Percentiles rank a stretch among this genome's conserved stretches.
These are phyloP conservation scores for Nothobranchius furzeri DNA, from an alignment of 2,113 vertebrate species.

Conservation along the genomic window DNA sequence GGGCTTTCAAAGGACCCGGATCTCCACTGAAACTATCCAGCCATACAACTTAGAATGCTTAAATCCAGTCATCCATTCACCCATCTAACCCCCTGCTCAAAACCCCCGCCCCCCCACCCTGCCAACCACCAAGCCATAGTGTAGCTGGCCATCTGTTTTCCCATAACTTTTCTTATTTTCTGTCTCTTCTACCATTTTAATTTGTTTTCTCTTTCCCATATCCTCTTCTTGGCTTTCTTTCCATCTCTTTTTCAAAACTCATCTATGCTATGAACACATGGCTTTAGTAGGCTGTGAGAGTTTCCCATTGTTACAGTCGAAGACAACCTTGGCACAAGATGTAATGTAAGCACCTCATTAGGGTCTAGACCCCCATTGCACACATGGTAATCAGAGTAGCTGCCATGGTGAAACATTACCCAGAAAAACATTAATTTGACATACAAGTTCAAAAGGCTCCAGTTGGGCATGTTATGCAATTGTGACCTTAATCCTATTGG, in stretches of 20 bases:
- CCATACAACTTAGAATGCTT: conserved; percentile 15
- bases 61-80: conserved; percentile 7
- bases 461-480: conserved; percentile 36
- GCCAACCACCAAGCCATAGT: conserved; percentile 27
- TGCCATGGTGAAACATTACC: conserved; percentile 45
- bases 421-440: conserved; percentile 56
- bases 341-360: conserved; percentile 61
- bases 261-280: conserved; percentile 16
- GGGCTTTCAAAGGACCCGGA: background rate
- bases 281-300: conserved; percentile 49
- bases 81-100: conserved; percentile 13
- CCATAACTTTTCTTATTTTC: conserved; percentile 14
- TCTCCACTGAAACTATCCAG: conserved; percentile 17
- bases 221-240: background rate
- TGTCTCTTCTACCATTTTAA: conserved; percentile 15
- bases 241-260: conserved; percentile 6
- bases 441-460: conserved; percentile 32
- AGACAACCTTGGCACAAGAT: conserved; percentile 51
- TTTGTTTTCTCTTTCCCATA: conserved; percentile 13
- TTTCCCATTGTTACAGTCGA: conserved; percentile 21
- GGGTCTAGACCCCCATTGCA: conserved; percentile 19
- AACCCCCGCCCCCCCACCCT: conserved; percentile 16
- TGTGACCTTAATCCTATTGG: conserved; percentile 15
- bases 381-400: conserved; percentile 35
- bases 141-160: conserved; percentile 45